A percentile compares a stretch with the other conserved stretches of the same genome.
Conservation (phyloP, 2,113 vertebrate species). For the Plecotus auritus region DNA sequence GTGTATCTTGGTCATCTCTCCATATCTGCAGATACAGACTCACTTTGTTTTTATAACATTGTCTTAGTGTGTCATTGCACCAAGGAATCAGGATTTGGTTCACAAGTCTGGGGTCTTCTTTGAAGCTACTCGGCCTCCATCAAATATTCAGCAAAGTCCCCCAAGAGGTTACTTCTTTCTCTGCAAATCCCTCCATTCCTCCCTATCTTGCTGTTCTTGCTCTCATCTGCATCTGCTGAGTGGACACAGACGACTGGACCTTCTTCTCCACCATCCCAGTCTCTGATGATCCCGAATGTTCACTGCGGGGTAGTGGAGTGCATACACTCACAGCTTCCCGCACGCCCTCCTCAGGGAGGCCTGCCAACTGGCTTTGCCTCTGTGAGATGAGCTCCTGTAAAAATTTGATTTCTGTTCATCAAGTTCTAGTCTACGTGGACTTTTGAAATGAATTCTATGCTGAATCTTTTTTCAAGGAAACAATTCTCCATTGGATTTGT, state of each 20-base stretch:
- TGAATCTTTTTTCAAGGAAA: not conserved
- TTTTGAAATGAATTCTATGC: slow-evolving; percentile 22
- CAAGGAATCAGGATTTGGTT: not conserved
- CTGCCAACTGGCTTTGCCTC: not conserved
- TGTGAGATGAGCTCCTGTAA: not conserved
- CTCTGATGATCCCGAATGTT: not conserved
- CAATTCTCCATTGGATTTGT: not conserved
- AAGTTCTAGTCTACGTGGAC: not conserved
- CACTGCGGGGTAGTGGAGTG: not conserved
- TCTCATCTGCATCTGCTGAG: not conserved
- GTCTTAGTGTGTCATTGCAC: not conserved
- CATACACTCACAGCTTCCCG: not conserved
- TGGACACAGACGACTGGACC: not conserved
- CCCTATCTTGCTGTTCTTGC: not conserved
- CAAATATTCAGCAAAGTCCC: not conserved
- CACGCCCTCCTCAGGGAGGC: not conserved
- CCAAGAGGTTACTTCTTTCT: not conserved
- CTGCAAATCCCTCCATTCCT: not conserved
- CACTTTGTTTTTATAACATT: not conserved
- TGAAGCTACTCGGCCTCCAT: not conserved
- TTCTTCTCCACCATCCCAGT: not conserved
- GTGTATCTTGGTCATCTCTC: not conserved
- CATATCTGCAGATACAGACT: not conserved
- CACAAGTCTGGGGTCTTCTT: not conserved
- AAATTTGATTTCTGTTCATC: not conserved